Conservation (phyloP, 2,797 vertebrate genomes). For the Enteromius fasciolatus region DNA sequence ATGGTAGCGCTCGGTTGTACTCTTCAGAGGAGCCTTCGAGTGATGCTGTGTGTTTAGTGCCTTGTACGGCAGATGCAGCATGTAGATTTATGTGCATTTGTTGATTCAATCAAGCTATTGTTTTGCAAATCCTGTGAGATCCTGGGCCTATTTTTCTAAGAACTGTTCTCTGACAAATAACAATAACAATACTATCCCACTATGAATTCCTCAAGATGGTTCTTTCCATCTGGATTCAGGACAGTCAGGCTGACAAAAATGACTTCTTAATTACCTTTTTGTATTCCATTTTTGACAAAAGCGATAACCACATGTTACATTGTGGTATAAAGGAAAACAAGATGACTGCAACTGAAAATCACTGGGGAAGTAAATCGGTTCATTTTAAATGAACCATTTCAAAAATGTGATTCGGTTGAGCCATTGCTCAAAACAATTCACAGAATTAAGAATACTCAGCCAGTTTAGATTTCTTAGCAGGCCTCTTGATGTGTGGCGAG, state of each 20-base stretch:
- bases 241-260: not conserved
- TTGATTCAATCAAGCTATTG: slow-evolving; percentile 43
- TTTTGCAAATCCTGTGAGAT: slow-evolving; percentile 44
- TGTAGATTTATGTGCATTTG: slow-evolving; percentile 41
- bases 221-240: slow-evolving; percentile 7
- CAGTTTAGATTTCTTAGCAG: not conserved
- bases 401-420: not conserved
- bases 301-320: not conserved
- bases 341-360: not conserved
- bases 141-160: slow-evolving; percentile 49
- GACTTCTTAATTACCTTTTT: slow-evolving; percentile 17
- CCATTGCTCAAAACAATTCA: not conserved
- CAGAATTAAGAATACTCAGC: not conserved
- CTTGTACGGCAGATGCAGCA: slow-evolving; percentile 35
- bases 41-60: slow-evolving; percentile 60
- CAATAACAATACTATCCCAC: not conserved
- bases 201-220: not conserved
- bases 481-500: not conserved
- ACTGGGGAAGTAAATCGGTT: not conserved
- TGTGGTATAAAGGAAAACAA: not conserved
- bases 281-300: slow-evolving; percentile 9
- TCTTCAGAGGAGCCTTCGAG: slow-evolving; percentile 57
- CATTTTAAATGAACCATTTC: not conserved
- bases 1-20: slow-evolving; percentile 56
- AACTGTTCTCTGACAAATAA: slow-evolving; percentile 45